Evolutionary conservation across 2,797 vertebrate species (phyloP), one percentile per base, ranked within the genome.

Genomic region (Psittacula derbiana): DNA sequence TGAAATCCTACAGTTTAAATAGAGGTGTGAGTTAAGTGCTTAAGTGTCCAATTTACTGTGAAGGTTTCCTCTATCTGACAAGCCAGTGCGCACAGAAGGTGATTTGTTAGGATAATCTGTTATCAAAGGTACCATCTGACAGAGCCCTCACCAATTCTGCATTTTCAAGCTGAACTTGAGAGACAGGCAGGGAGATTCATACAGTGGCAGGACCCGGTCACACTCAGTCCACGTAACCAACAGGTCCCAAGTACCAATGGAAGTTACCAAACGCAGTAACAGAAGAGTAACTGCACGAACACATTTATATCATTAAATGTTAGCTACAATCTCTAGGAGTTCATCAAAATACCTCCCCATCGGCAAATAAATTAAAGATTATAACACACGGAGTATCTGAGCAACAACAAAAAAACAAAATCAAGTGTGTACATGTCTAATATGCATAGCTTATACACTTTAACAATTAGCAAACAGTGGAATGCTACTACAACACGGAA

Each of bases 381-480:
- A 1, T 36, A 90, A 85, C 16, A 27, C 49, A 81, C 23, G 9
- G 81, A 90, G 17, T 11, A 90, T 36, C 66, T 90, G 69, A 86
- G 79, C 49, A 91, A 53, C 75, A 82, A 44, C 81, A 6, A 49
- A 87, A 92, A 93, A 94, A 70, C 89, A 78, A 36, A n/a, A 67
- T 94, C 97, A 97, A 94, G 95, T 66, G 50, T 43, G 40, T 84
- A 94, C 96, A 94, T 44, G 94, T 33, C 92, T 85, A 90, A 92
- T 88, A 92, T 88, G 94, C 94, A 81, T 87, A 95, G 92, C 33
- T 93, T 90, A 83, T 44, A 64, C 80, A 85, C 92, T 87, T 71
- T 81, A 67, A 85, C 78, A 93, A 94, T 96, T 95, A 96, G 57
- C 87, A 95, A 85, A 61, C 52, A 43, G 0, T 91, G 95, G 93